Base-by-base conservation (phyloP, 2,888 invertebrate species). In the Tenodera sinensis region DNA sequence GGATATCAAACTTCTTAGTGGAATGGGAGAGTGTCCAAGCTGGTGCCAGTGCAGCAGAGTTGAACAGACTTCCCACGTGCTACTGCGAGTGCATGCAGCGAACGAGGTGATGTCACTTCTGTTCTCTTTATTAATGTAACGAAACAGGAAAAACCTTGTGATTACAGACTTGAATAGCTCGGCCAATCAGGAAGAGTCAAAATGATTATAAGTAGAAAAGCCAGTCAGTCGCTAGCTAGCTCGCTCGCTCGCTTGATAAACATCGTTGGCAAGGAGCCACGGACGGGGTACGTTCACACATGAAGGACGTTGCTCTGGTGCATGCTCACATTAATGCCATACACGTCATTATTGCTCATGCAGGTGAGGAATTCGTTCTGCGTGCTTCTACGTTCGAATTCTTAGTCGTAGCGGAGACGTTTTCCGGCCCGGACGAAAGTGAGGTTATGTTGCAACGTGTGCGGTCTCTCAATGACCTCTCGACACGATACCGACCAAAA, bases 101-200 rank as follows among this genome's bases (percentile, higher is more conserved):
- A 71, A 30, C 81, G 54, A 30, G 28, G 42, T 87, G 87, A 87
- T 87, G 87, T 87, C 87, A 83, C 54, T 85, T n/a, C 47, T 85
- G 20, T 47, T 85, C 47, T 47, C 83, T 83, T 42, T 87, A 87
- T 87, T 87, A 83, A 27, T 54, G 8, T 47, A 85, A 54, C 85
- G 85, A 85, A 87, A 87, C 87, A 87, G 87, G 87, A 87, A 87
- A 87, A 87, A 87, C 87, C 87, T 87, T 83, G 87, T 87, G 87
- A 87, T 34, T 87, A 54, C 27, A 85, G 54, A 34, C 87, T 87
- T 87, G 82, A 87, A 87, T 87, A 87, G 83, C 54, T 83, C 82
- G 83, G 87, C 87, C 87, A 87, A 87, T 87, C 87, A 87, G 87
- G 83, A 87, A 87, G 87, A 87, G 87, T 87, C 87, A 87, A 87